Percentiles rank a stretch among this genome's conserved stretches.
Conservation (phyloP, 2,797 vertebrate species). For the Molossus alvarezi region DNA sequence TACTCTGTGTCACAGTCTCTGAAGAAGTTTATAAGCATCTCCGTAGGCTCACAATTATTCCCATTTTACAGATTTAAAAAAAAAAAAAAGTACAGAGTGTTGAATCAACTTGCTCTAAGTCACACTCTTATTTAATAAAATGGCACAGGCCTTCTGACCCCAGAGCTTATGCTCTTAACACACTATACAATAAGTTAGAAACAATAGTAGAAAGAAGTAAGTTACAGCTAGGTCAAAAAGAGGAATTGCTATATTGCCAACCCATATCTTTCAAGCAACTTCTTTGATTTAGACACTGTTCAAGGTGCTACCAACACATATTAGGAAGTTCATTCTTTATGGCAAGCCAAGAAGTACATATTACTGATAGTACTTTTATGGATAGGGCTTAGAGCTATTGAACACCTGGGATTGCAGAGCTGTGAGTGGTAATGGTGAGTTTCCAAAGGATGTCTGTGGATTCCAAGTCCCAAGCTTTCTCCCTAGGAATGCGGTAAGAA, state of each 20-base stretch:
- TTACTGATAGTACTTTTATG: not conserved
- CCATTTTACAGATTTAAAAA: not conserved
- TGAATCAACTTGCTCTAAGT: slow-evolving; percentile 17
- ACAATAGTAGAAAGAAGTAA: not conserved
- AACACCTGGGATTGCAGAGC: not conserved
- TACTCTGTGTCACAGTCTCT: slow-evolving; percentile 69
- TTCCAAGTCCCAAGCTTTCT: not conserved
- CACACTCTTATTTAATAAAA: slow-evolving; percentile 52
- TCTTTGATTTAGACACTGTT: not conserved
- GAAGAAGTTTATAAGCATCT: slow-evolving; percentile 74
- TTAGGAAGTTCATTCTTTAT: slow-evolving; percentile 38
- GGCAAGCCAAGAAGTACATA: not conserved
- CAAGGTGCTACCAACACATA: not conserved
- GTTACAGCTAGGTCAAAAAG: not conserved
- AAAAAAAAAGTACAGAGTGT: slow-evolving; percentile 57
- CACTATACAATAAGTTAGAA: not conserved
- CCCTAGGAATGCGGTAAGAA: slow-evolving; percentile 42
- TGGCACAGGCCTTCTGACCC: not conserved
- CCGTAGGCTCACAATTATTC: not conserved
- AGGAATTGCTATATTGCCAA: not conserved
- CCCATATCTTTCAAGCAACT: not conserved
- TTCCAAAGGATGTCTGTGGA: slow-evolving; percentile 9
- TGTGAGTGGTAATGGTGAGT: not conserved
- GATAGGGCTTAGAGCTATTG: not conserved
- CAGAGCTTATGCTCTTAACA: not conserved